Percentiles rank a stretch among this genome's conserved stretches.
These are phyloP conservation scores for Daubentonia madagascariensis DNA, from an alignment of 2,113 vertebrate species.

Conservation along the genomic window DNA sequence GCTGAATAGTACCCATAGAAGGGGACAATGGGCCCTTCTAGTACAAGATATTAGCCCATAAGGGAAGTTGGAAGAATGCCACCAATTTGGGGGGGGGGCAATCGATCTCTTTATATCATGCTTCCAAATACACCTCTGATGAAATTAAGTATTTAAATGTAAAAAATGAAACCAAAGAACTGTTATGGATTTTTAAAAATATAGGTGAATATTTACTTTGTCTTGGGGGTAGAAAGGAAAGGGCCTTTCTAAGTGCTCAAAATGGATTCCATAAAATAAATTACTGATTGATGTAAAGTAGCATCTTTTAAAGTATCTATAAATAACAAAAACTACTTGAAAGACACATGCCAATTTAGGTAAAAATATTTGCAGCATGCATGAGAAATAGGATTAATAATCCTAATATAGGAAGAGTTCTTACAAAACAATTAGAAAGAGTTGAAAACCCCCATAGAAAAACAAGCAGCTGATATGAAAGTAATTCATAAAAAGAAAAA, in stretches of 20 bases:
- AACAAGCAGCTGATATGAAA: background rate
- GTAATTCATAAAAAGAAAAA: background rate
- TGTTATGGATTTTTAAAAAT: background rate
- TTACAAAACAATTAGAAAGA: background rate
- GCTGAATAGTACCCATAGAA: background rate
- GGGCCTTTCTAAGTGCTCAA: background rate
- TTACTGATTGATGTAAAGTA: background rate
- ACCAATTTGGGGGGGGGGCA: background rate
- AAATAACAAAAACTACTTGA: background rate
- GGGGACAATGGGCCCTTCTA: background rate
- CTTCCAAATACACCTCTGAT: background rate
- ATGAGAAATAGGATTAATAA: background rate
- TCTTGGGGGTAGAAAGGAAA: background rate
- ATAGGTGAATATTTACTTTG: background rate
- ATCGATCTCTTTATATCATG: background rate
- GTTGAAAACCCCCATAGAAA: background rate
- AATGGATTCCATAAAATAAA: background rate
- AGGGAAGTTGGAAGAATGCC: background rate
- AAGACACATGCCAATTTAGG: background rate
- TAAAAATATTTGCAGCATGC: background rate
- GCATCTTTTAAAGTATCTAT: background rate
- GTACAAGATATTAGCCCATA: background rate
- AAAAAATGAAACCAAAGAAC: background rate
- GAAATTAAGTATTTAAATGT: background rate
- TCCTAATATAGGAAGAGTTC: background rate